Evolutionary conservation across 2,113 vertebrate genomes (phyloP).

Genomic region (Poicephalus meyeri): DNA sequence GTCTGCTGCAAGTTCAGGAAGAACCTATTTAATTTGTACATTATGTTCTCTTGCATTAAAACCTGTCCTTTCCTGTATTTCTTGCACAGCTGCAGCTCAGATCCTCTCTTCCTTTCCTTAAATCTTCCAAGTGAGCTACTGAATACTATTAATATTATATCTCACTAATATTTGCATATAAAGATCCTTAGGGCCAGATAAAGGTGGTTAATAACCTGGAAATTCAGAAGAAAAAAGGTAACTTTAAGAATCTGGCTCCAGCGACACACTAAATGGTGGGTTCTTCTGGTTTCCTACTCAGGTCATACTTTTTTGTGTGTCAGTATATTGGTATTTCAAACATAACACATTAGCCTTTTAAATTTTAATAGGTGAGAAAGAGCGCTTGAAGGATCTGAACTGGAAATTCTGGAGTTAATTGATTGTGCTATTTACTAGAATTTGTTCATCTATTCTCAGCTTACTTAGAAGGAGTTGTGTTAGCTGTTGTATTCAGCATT

Average conservation of each 20-base stretch:
- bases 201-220: neutral
- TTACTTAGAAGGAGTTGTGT: neutral
- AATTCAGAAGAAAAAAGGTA: neutral
- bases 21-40: neutral
- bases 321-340: neutral
- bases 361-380: neutral
- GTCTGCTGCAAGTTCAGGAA: slow-evolving; percentile 17
- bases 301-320: neutral
- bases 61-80: slow-evolving; percentile 32
- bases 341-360: neutral
- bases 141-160: slow-evolving; percentile 11
- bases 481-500: neutral
- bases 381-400: neutral
- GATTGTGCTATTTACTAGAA: neutral
- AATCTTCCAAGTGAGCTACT: slow-evolving; percentile 4
- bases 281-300: neutral
- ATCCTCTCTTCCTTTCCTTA: neutral
- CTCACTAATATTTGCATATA: slow-evolving; percentile 28
- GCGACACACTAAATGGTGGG: neutral
- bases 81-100: slow-evolving; percentile 6
- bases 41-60: slow-evolving; percentile 38
- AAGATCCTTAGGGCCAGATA: neutral
- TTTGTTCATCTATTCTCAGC: neutral
- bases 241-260: neutral
- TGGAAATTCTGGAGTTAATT: neutral